Conservation (phyloP, 2,888 invertebrate species). For the Acleris sparsana region DNA sequence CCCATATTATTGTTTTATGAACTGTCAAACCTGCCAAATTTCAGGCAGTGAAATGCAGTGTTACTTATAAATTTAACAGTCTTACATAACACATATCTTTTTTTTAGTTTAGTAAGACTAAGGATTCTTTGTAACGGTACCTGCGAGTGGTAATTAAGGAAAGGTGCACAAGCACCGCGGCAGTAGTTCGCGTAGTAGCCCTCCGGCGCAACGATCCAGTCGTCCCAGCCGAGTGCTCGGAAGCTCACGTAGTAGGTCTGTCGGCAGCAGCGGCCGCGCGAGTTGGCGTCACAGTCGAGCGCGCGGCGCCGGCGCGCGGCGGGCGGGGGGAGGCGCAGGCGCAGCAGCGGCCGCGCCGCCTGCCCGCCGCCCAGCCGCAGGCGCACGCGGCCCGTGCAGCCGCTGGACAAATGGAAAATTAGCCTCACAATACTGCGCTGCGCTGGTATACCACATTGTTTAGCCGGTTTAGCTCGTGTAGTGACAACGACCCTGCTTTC, state of each 20-base stretch:
- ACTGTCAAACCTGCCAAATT: too few relatives aligned
- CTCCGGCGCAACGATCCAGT: conserved; percentile 95
- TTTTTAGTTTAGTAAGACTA: too few relatives aligned
- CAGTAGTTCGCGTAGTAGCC: conserved; percentile 98
- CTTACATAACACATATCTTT: too few relatives aligned
- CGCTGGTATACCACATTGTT: too few relatives aligned
- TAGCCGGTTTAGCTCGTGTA: too few relatives aligned
- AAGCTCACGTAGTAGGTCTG: conserved; percentile 96
- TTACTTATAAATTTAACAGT: too few relatives aligned
- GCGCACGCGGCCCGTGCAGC: conserved; percentile 89
- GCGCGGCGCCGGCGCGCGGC: conserved; percentile 91
- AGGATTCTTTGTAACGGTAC: conserved; percentile 59
- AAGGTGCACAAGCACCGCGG: conserved; percentile 94
- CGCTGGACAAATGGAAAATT: conserved; percentile 68
- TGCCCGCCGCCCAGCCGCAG: conserved; percentile 83
- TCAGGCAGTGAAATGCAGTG: too few relatives aligned
- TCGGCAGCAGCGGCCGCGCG: conserved; percentile 88
- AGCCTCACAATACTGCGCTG: not conserved
- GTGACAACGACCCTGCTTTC: too few relatives aligned
- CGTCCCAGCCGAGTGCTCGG: conserved; percentile 95
- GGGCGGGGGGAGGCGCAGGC: conserved; percentile 89
- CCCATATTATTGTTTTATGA: too few relatives aligned
- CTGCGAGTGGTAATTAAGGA: conserved; percentile 94
- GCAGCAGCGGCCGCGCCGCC: conserved; percentile 92
- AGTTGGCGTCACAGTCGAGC: conserved; percentile 89